Evolutionary conservation across 2,797 vertebrate genomes (phyloP).

Genomic region (Acanthurus leucopareius): DNA sequence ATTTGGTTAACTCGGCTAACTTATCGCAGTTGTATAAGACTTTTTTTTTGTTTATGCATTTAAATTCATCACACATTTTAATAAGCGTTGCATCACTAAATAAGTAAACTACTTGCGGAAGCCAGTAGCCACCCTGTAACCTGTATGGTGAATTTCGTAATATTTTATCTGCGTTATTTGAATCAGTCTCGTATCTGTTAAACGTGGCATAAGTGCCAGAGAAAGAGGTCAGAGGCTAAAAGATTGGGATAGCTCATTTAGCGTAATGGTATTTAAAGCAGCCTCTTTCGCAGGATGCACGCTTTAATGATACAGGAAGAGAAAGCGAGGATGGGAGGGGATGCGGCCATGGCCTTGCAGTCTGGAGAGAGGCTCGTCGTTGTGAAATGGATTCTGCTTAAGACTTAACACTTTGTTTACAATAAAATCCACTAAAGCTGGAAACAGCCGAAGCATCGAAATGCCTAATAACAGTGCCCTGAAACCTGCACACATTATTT

Average conservation of each 20-base stretch:
- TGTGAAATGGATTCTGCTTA: constrained; percentile 27
- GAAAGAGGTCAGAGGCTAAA: neutral
- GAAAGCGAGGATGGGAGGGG: constrained; percentile 43
- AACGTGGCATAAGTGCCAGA: neutral
- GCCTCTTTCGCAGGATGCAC: neutral
- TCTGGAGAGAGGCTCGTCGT: constrained; percentile 12
- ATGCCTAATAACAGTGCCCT: neutral
- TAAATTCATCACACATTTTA: neutral
- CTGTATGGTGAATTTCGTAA: too few relatives aligned
- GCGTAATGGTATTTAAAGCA: neutral
- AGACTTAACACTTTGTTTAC: neutral
- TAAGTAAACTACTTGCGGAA: neutral
- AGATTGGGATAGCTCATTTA: neutral
- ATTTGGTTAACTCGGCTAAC: neutral
- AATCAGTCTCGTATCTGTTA: neutral
- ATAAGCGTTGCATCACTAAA: neutral
- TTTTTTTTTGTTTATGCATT: rapidly evolving
- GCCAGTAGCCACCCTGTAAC: neutral
- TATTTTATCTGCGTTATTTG: neutral
- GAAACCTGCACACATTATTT: neutral
- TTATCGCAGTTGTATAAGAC: neutral
- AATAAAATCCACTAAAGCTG: neutral
- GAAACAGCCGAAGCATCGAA: rapidly evolving
- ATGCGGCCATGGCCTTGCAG: constrained; percentile 55
- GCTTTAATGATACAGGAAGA: constrained; percentile 28